These are phyloP conservation scores for Glyptemys insculpta DNA, from an alignment of 2,797 vertebrate genomes.

Conservation along the genomic window DNA sequence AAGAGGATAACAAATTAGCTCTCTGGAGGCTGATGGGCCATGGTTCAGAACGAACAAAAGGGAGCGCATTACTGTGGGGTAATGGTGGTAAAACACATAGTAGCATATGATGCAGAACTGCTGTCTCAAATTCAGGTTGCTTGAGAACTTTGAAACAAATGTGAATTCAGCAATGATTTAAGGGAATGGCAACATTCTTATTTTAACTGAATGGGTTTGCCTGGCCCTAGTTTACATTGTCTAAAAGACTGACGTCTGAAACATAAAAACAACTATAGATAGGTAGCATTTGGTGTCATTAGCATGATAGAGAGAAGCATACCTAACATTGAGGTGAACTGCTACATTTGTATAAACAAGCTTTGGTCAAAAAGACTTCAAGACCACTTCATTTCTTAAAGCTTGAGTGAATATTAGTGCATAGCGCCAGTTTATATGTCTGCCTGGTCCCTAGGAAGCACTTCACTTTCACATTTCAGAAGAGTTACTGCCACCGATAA, in stretches of 20 bases:
- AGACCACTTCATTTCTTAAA: conserved; percentile 1
- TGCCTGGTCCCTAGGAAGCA: neutral
- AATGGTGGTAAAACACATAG: neutral
- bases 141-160: neutral
- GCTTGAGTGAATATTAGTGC: conserved; percentile 51
- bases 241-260: neutral
- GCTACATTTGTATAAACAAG: conserved; percentile 7
- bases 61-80: neutral
- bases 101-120: neutral
- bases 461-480: conserved; percentile 28
- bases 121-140: neutral
- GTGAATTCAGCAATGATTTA: neutral
- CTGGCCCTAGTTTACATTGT: neutral
- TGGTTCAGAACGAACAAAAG: neutral
- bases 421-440: neutral
- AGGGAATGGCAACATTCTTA: neutral
- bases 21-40: neutral
- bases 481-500: neutral
- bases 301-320: conserved; percentile 6
- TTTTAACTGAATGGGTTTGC: neutral
- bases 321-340: conserved; percentile 27
- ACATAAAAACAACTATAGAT: neutral
- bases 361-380: neutral
- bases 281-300: neutral
- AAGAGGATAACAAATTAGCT: neutral